Conservation (phyloP, 1,140 invertebrate genomes). For the Brachionus rubens region DNA sequence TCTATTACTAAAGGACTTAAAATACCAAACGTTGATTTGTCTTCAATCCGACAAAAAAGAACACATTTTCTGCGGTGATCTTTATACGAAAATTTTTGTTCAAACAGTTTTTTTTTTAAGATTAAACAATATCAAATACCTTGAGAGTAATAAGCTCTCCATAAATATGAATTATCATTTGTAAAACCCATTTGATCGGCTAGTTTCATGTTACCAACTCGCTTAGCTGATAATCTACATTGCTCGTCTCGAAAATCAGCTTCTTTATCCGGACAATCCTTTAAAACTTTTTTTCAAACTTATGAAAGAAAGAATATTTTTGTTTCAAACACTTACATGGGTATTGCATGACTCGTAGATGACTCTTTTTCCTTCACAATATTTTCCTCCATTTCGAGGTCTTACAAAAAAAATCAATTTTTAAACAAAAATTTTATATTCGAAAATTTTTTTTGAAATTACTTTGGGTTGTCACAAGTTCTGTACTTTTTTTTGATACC, state of each 20-base stretch:
- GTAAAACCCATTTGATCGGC: conserved; percentile 30
- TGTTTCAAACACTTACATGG: not conserved
- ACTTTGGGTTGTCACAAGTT: conserved; percentile 43
- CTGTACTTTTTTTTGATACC: conserved; percentile 34
- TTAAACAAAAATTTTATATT: not conserved
- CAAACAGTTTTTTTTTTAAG: too few species aligned
- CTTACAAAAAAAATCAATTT: not conserved
- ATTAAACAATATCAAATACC: too few species aligned
- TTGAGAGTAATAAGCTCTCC: conserved; percentile 38
- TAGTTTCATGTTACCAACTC: not conserved
- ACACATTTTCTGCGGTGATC: conserved; percentile 5
- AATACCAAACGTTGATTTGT: not conserved
- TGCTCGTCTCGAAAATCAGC: conserved; percentile 35
- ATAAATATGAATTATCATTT: not conserved
- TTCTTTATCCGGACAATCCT: conserved; percentile 8
- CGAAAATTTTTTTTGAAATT: not conserved
- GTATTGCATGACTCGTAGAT: conserved; percentile 31
- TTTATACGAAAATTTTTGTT: too few species aligned
- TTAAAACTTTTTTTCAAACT: too few species aligned
- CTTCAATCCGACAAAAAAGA: conserved; percentile 32
- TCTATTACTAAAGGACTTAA: conserved; percentile 26
- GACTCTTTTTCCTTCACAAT: conserved; percentile 32
- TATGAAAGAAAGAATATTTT: too few species aligned
- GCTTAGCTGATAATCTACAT: not conserved
- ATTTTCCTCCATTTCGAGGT: conserved; percentile 42